Evolutionary conservation across 1,140 invertebrate genomes (phyloP).

Genomic region (Diorhabda carinulata): DNA sequence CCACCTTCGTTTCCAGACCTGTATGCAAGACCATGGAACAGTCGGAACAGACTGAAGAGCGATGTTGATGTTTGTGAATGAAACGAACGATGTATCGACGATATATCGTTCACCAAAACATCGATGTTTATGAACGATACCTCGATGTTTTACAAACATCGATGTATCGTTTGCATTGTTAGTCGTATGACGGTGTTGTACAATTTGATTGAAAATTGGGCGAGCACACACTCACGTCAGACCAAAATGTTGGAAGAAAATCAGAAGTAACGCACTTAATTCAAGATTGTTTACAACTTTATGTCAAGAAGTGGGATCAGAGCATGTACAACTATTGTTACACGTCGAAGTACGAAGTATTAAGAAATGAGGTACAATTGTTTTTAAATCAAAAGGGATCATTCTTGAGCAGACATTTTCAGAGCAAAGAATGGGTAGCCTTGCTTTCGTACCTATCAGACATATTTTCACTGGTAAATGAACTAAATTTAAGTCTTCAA

Average conservation of each 20-base stretch:
- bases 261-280: conserved; percentile 10
- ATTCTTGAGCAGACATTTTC: conserved; percentile 8
- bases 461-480: conserved; percentile 18
- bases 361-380: conserved; percentile 6
- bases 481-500: conserved; percentile 17
- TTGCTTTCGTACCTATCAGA: conserved; percentile 18
- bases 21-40: no score
- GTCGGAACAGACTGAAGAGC: no score
- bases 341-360: conserved; percentile 17
- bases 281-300: conserved; percentile 9
- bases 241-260: conserved; percentile 13
- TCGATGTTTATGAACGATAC: no score
- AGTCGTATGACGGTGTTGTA: no score
- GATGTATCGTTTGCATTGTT: no score
- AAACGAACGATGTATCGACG: no score
- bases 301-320: conserved; percentile 16
- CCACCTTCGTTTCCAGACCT: no score
- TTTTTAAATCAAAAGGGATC: conserved; percentile 10
- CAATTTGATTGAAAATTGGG: no score
- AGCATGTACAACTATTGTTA: conserved; percentile 14
- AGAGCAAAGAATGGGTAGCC: conserved; percentile 17
- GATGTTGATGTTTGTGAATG: no score
- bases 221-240: no score
- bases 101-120: no score
- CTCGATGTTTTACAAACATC: no score